Base-by-base conservation (phyloP, 1,140 invertebrate genomes). In the Stenopsyche tienmushanensis region DNA sequence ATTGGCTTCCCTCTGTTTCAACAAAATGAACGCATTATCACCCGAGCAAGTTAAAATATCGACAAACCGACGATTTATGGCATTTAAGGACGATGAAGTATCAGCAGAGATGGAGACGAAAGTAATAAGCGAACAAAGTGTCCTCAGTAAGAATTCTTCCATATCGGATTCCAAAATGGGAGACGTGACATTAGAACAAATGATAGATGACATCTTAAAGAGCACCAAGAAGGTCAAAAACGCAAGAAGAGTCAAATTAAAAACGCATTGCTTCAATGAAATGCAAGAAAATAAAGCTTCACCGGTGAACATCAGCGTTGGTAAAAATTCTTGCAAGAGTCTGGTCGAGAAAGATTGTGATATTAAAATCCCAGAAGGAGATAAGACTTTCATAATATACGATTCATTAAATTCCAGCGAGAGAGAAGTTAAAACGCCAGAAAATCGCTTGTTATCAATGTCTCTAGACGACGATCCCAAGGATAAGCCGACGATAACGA, bases 121-220 rank as follows among this genome's bases (percentile, higher is more conserved):
- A 53, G 47, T 67, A 17, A 71, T 71, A 8, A 59, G 60, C 10
- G 65, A 71, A 26, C 7, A 26, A 2, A 66, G 64, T 26, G 44
- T 50, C 5, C 24, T 57, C 17, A 24, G 26, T 9, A 49, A 45
- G 13, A 58, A 71, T 23, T 71, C 69, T 5, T 62, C 69, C 7
- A 64, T 68, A 13, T 62, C 65, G 2, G 69, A 71, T 68, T 71
- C 69, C 9, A 67, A 71, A 60, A 71, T 71, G 69, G 69, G 69
- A 1, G 69, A 71, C 45, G 65, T 49, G 0, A 71, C 69, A 0
- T 44, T 71, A 24, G 69, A 71, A 63, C 62, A 45, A 29, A 71
- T 71, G 69, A 71, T 71, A 41, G 69, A 71, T 5, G 69, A 71
- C 60, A 71, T 71, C 26, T 44, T 71, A 29, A 67, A 71, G 34